These are phyloP conservation scores for Lonchura striata DNA, from an alignment of 2,113 vertebrate species.

Conservation along the genomic window DNA sequence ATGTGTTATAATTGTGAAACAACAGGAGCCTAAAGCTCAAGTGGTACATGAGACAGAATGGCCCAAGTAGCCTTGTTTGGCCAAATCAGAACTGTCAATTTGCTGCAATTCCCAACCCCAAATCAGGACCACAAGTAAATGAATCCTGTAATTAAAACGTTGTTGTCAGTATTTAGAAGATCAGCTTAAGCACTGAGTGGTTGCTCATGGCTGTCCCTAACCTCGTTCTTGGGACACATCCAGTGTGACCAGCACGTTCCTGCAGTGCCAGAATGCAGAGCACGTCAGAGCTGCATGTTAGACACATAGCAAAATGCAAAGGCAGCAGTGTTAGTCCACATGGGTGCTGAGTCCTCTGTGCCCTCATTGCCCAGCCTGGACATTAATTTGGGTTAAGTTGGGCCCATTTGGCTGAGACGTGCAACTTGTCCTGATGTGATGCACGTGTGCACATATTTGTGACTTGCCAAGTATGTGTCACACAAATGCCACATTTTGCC, in stretches of 20 bases:
- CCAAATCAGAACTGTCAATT: neutral
- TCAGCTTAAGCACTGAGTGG: neutral
- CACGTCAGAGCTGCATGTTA: neutral
- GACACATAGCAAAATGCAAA: neutral
- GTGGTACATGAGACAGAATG: neutral
- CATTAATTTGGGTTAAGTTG: neutral
- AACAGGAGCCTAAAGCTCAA: neutral
- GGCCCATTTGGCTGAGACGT: neutral
- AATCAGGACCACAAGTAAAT: neutral
- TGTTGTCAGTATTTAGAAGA: neutral
- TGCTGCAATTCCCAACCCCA: neutral
- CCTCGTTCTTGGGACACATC: neutral
- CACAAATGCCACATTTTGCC: neutral
- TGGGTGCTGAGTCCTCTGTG: neutral
- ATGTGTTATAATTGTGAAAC: neutral
- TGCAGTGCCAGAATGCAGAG: neutral
- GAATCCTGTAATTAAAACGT: conserved; percentile 2
- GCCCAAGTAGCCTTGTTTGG: neutral
- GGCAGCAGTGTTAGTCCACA: neutral
- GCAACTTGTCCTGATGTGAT: neutral
- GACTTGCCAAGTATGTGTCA: neutral
- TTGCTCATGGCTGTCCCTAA: neutral
- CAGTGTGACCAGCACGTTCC: neutral
- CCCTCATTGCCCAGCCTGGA: neutral
- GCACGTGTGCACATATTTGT: neutral